Evolutionary conservation across 2,888 invertebrate species (phyloP), one percentile per base, ranked within the genome.

Genomic region (Lithophane leautieri): DNA sequence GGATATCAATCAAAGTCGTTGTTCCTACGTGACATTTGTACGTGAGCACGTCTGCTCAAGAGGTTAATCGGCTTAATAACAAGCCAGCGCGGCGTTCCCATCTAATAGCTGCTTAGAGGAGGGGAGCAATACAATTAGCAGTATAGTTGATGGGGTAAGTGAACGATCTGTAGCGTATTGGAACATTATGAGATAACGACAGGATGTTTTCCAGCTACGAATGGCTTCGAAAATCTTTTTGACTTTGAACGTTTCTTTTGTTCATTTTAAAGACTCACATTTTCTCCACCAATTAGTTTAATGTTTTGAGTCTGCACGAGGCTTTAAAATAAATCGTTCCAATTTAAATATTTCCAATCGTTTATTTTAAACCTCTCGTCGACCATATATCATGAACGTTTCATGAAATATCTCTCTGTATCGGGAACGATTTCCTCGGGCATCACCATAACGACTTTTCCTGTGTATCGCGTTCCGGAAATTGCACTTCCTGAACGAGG

Each of bases 31-130:
- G 83, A 75, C 67, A 78, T 70, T 85, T 80, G 82, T 85, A 85
- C 81, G 82, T 78, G 76, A 83, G 74, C 81, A 76, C 86, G 89
- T 86, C 79, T 73, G 70, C 73, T 62, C 77, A 79, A 84, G 84
- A 84, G 90, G 87, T 77, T 91, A 90, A 92, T 91, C 86, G 86
- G 79, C 82, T 86, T 86, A 79, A 89, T 88, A 90, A 90, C 88
- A 82, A 88, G 80, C 78, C 81, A 81, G 83, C 78, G 82, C 81
- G 82, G 83, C 78, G 82, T 88, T 86, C 81, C 71, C 81, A 79
- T 73, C 81, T 83, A 88, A 89, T 84, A 83, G 83, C 77, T 83
- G 85, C 84, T 89, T 86, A 85, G 83, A 83, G 28, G 74, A 74
- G 65, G 63, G 71, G 78, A 83, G 87, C 87, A 88, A 90, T 88